phyloP scores from a whole-genome alignment of 2,113 vertebrate genomes.

The Elgaria multicarinata region DNA sequence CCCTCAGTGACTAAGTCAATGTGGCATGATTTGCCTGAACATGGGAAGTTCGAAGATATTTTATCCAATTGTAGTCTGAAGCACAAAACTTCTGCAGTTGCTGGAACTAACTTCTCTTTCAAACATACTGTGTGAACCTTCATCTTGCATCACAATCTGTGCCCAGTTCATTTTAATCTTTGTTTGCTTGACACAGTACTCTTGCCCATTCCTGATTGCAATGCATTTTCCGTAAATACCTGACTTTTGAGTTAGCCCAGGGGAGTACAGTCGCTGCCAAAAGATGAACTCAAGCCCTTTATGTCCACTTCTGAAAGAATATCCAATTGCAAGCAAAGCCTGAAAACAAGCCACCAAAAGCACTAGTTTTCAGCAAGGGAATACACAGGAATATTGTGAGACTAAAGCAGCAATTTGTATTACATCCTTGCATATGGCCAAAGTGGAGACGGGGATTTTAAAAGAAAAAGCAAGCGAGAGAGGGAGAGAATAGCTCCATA shows the following conservation, averaged over 20 bases:
- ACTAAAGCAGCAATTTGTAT: constrained; percentile 32
- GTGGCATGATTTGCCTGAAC: background rate
- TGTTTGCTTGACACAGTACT: background rate
- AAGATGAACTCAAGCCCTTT: constrained; percentile 30
- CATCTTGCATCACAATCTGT: background rate
- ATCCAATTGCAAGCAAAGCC: constrained; percentile 15
- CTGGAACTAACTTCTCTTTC: background rate
- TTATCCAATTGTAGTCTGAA: background rate
- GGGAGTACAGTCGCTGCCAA: background rate
- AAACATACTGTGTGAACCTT: background rate
- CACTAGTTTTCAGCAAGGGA: constrained; percentile 30
- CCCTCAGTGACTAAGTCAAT: background rate
- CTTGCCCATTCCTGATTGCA: background rate
- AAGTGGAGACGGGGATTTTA: constrained; percentile 37
- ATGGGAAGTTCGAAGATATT: background rate
- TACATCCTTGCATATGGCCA: constrained; percentile 46
- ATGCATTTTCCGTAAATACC: background rate
- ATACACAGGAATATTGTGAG: constrained; percentile 16
- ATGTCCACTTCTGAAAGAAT: constrained; percentile 34
- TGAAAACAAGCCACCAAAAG: constrained; percentile 43
- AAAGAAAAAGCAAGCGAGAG: background rate
- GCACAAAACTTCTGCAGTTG: background rate
- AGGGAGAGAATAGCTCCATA: constrained; percentile 53
- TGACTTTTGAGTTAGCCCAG: constrained; percentile 1
- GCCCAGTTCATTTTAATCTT: background rate